These are phyloP conservation scores for Atherix ibis DNA, from an alignment of 2,888 invertebrate genomes.

Conservation along the genomic window DNA sequence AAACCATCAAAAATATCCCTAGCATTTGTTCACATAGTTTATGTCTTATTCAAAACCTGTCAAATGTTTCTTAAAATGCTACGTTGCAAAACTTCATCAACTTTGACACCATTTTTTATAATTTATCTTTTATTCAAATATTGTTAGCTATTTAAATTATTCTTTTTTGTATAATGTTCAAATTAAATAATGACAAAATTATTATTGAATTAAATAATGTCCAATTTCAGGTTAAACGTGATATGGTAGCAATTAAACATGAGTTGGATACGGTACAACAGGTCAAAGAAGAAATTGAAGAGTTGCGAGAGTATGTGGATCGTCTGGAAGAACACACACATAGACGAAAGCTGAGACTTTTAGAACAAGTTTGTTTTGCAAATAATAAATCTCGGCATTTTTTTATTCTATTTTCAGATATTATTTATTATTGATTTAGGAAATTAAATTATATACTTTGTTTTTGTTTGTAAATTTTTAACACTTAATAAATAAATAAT, in stretches of 20 bases:
- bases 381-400: background rate
- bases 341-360: conserved; percentile 72
- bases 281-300: conserved; percentile 89
- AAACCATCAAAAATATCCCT: no score
- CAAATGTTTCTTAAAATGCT: no score
- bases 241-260: conserved; percentile 90
- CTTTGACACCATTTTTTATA: no score
- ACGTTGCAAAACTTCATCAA: no score
- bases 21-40: no score
- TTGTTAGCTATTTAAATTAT: no score
- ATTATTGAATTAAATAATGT: no score
- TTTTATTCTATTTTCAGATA: no score
- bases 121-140: no score
- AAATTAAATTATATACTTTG: conserved; percentile 1
- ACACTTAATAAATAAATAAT: conserved; percentile 1
- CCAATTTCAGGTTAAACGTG: conserved; percentile 68
- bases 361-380: conserved; percentile 62
- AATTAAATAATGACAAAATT: no score
- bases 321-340: conserved; percentile 83
- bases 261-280: conserved; percentile 88
- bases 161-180: no score
- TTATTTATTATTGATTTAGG: background rate
- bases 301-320: conserved; percentile 81
- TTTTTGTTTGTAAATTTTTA: conserved; percentile 1
- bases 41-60: no score